phyloP scores from a whole-genome alignment of 2,888 invertebrate genomes.

The Herminia tarsipennalis region DNA sequence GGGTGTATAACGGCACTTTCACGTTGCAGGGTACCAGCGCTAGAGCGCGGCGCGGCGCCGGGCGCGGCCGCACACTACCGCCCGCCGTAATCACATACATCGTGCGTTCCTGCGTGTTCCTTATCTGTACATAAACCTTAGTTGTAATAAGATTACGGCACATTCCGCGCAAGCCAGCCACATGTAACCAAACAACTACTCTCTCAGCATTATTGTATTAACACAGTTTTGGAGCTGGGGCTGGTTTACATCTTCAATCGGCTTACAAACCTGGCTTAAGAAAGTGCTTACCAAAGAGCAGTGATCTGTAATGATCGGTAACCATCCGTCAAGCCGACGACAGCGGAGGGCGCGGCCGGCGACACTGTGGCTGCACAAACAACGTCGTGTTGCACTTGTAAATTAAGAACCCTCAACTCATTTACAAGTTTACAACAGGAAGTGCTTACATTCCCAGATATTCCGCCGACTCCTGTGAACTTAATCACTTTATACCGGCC shows the following conservation, averaged over 20 bases:
- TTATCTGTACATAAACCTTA: slow-evolving; percentile 19
- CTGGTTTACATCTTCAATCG: background rate
- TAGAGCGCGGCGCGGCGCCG: slow-evolving; percentile 57
- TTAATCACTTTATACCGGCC: background rate
- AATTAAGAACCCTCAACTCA: too few relatives aligned
- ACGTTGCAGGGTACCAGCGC: slow-evolving; percentile 72
- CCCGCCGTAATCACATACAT: slow-evolving; percentile 44
- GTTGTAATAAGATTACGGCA: slow-evolving; percentile 8
- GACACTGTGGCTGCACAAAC: too few relatives aligned
- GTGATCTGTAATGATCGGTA: slow-evolving; percentile 8
- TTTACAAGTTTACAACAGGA: background rate
- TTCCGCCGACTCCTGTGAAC: slow-evolving; percentile 1
- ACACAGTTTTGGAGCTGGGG: background rate
- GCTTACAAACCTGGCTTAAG: too few relatives aligned
- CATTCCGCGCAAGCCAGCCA: slow-evolving; percentile 3
- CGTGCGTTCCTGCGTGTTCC: slow-evolving; percentile 5
- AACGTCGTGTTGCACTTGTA: too few relatives aligned
- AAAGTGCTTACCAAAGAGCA: too few relatives aligned
- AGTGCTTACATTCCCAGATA: background rate
- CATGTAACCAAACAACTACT: background rate
- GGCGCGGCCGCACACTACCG: slow-evolving; percentile 52
- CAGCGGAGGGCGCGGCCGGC: too few relatives aligned
- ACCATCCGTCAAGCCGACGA: slow-evolving; percentile 2
- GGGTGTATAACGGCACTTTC: slow-evolving; percentile 16
- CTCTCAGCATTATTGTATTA: background rate